Evolutionary conservation across 2,113 vertebrate genomes (phyloP), one percentile per base, ranked within the genome.

Genomic region (Misgurnus mizolepis): DNA sequence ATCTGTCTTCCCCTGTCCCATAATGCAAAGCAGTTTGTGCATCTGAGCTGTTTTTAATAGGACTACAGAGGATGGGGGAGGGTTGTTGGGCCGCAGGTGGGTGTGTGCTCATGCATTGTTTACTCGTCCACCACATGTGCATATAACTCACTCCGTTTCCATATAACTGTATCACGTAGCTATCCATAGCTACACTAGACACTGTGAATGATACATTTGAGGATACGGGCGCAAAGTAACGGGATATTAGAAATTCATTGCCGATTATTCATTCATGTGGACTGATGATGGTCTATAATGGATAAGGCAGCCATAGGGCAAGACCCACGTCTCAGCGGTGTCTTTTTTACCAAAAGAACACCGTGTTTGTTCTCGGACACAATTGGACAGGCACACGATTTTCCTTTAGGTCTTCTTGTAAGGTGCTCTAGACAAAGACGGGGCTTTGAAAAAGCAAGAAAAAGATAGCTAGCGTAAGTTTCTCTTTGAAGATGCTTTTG

Each of bases 1-100:
- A 88, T 92, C 91, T 90, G 89, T 91, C 90, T 87, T 84, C 76
- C 49, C 72, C 49, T 74, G 10, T 49, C 49, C 72, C 76, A 7
- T 82, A 91, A 92, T 94, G 86, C 90, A 92, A 90, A 89, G 87
- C 85, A 65, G 81, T 83, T 91, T 91, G 77, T 91, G 88, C 83
- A 76, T 89, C 77, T 90, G 86, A 92, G 92, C 86, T 90, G 89
- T 75, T 82, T 86, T 83, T 87, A 86, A 86, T 80, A 65, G 58
- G 69, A 5, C 81, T 49, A 53, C 1, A 82, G 53, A 34, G 18
- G 56, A 81, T 67, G 53, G 77, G 78, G 85, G 83, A 67, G 61
- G 75, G 53, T 80, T 34, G n/a, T 80, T 47, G 3, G 17, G 1
- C 34, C 58, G 18, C 65, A 72, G 58, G 74, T 64, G 70, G 34